Percentiles rank a stretch among this genome's conserved stretches.
Evolutionary conservation across 1,140 invertebrate genomes (phyloP).

Genomic region (honey bee (Apis mellifera)): Amel_HAv3.1 CM009945.2:3387001-3387500

Average conservation of each 20-base stretch:
- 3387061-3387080: neutral
- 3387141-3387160: neutral
- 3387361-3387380: too few relatives aligned
- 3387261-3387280: neutral
- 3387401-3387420: too few relatives aligned
- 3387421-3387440: too few relatives aligned
- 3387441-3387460: too few relatives aligned
- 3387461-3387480: too few relatives aligned
- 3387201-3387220: neutral
- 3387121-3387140: neutral
- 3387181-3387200: neutral
- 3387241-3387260: neutral
- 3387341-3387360: neutral
- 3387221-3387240: neutral
- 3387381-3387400: too few relatives aligned
- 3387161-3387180: neutral
- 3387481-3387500: too few relatives aligned
- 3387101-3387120: neutral
- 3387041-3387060: neutral
- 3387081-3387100: neutral
- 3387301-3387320: neutral
- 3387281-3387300: neutral
- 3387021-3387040: neutral
- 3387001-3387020: neutral
- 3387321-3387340: neutral